These are phyloP conservation scores for Crossocerus cetratus DNA, from an alignment of 2,888 invertebrate species.

Conservation along the genomic window DNA sequence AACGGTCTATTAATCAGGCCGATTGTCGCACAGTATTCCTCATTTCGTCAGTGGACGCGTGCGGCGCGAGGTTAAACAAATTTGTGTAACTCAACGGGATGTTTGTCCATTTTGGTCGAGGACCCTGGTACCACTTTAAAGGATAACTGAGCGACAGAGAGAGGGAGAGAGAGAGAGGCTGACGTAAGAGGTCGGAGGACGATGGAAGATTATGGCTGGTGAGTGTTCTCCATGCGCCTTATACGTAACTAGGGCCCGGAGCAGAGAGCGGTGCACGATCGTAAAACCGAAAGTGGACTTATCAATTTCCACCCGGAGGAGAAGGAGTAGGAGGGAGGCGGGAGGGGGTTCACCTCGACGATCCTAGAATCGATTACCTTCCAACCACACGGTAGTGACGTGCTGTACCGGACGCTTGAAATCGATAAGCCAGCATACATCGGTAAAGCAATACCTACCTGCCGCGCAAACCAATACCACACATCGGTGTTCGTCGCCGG, in stretches of 20 bases:
- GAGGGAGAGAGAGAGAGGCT: slow-evolving; percentile 32
- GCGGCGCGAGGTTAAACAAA: too few relatives aligned
- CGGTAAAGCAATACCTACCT: slow-evolving; percentile 39
- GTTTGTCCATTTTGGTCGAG: background rate
- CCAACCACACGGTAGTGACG: slow-evolving; percentile 26
- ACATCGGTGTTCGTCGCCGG: background rate
- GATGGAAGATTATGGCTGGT: slow-evolving; percentile 15
- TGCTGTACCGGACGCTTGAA: slow-evolving; percentile 43
- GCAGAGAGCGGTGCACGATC: slow-evolving; percentile 7
- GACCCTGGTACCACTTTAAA: slow-evolving; percentile 14
- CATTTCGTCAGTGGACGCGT: too few relatives aligned
- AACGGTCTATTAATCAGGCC: background rate
- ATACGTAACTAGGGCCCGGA: slow-evolving; percentile 19
- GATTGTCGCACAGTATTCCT: background rate
- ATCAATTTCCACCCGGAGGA: slow-evolving; percentile 25
- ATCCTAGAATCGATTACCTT: slow-evolving; percentile 19
- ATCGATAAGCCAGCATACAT: slow-evolving; percentile 44
- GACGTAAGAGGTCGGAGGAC: slow-evolving; percentile 19
- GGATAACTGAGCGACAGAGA: slow-evolving; percentile 36
- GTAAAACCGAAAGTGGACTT: slow-evolving; percentile 52
- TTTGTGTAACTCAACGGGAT: background rate
- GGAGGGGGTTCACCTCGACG: slow-evolving; percentile 20
- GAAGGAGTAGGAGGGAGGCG: too few relatives aligned
- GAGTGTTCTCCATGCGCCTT: slow-evolving; percentile 16
- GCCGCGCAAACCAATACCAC: slow-evolving; percentile 40